Evolutionary conservation across 2,113 vertebrate genomes (phyloP), one percentile per base, ranked within the genome.

Genomic region (Mormyrus iriodes): DNA sequence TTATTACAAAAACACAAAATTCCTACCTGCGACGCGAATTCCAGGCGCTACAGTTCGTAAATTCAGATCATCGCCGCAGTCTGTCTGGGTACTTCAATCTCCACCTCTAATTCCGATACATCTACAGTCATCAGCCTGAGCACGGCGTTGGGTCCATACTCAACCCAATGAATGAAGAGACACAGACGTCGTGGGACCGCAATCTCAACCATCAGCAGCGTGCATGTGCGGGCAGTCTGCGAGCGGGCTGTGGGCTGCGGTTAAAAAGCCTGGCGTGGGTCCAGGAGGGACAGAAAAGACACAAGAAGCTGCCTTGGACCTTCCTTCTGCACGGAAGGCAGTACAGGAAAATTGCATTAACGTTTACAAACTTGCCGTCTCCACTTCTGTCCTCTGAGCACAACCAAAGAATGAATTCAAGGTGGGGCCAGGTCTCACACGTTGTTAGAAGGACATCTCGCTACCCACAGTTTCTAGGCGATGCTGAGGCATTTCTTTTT

Each of bases 41-140:
- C 49, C 44, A 35, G 65, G 24, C 53, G 46, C n/a, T 48, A 76
- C n/a, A 79, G 73, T 79, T 79, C 35, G 35, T 84, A 48, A 48
- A 48, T n/a, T 48, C 39, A 48, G 82, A 46, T 48, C 35, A 42
- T 8, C 42, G 58, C 69, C 17, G 87, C 58, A 44, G 65, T 24
- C 24, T 52, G 49, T 58, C 51, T 35, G 21, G 44, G 46, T 42
- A 9, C 21, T 46, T 48, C 76, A 46, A 58, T 82, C 79, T 48
- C 39, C 51, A 84, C 24, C 88, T 82, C 44, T 53, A 84, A 89
- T 85, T 89, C 88, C 88, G 53, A n/a, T 51, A 84, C 76, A 52
- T 39, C 12, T n/a, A 58, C 35, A 58, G 82, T 83, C 21, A 31
- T 19, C n/a, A 52, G 42, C 24, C 31, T 7, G 88, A 55, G 51